Conservation (phyloP, 2,888 invertebrate genomes). For the Antheraea assamensis region DNA sequence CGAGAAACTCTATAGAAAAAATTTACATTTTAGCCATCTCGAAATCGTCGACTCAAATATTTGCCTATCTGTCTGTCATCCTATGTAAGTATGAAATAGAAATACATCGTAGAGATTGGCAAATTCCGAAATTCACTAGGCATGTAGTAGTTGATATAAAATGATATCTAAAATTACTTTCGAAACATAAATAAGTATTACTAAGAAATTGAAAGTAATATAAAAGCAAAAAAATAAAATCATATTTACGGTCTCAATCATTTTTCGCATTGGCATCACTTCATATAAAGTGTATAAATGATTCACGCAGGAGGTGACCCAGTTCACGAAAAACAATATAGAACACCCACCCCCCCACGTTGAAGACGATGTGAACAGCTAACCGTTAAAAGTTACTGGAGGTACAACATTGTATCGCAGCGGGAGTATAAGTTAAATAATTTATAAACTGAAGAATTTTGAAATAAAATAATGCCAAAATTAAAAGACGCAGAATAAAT, state of each 20-base stretch:
- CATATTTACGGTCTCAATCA: not conserved
- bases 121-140: too few species aligned
- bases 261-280: conserved; percentile 6
- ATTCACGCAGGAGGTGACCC: conserved; percentile 13
- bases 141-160: not conserved
- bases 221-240: not conserved
- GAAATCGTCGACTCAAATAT: too few species aligned
- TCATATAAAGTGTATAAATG: conserved; percentile 4
- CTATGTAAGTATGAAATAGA: too few species aligned
- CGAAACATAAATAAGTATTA: not conserved
- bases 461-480: not conserved
- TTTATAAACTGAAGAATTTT: not conserved
- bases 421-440: not conserved
- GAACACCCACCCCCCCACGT: conserved; percentile 1
- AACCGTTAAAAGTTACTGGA: not conserved
- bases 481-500: not conserved
- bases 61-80: too few species aligned
- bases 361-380: not conserved
- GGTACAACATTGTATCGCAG: conserved; percentile 2
- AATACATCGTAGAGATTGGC: too few species aligned
- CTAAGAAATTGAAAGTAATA: not conserved
- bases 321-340: conserved; percentile 7
- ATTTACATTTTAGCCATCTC: too few species aligned
- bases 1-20: too few species aligned
- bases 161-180: not conserved